Evolutionary conservation across 2,888 invertebrate genomes (phyloP).

Genomic region (Timema podura): DNA sequence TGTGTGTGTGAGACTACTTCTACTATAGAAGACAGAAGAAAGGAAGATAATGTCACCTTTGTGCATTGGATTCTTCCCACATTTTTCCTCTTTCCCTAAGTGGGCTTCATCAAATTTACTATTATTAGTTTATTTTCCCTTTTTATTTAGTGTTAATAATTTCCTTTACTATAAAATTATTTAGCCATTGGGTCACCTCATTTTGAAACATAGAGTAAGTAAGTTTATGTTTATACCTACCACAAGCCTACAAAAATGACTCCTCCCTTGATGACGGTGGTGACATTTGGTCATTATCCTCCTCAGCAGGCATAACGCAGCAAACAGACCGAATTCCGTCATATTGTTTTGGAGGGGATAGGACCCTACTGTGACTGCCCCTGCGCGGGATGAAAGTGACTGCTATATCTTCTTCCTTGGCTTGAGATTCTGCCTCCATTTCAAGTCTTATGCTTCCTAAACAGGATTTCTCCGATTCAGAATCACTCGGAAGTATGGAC

Average conservation of each 20-base stretch:
- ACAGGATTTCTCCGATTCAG: conserved; percentile 43
- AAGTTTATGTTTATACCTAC: too few relatives aligned
- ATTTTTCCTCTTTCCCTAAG: too few relatives aligned
- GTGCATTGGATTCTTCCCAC: too few relatives aligned
- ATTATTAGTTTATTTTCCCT: too few relatives aligned
- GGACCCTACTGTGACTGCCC: background rate
- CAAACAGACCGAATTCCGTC: conserved; percentile 24
- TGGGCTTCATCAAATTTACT: too few relatives aligned
- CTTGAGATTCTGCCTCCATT: conserved; percentile 40
- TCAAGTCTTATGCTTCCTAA: conserved; percentile 47
- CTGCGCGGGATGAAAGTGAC: background rate
- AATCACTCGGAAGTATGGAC: background rate
- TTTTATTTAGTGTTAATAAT: too few relatives aligned
- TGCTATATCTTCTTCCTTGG: conserved; percentile 13
- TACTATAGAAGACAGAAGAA: too few relatives aligned
- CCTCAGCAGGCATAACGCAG: conserved; percentile 25
- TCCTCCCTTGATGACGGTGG: background rate
- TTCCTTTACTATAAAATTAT: too few relatives aligned
- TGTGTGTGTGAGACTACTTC: too few relatives aligned
- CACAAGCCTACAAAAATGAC: background rate
- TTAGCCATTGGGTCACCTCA: too few relatives aligned
- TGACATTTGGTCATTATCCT: conserved; percentile 15
- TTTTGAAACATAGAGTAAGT: too few relatives aligned
- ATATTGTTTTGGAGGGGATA: background rate
- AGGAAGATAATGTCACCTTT: too few relatives aligned